phyloP scores from a whole-genome alignment of 1,140 invertebrate species.

The Ephestia elutella region DNA sequence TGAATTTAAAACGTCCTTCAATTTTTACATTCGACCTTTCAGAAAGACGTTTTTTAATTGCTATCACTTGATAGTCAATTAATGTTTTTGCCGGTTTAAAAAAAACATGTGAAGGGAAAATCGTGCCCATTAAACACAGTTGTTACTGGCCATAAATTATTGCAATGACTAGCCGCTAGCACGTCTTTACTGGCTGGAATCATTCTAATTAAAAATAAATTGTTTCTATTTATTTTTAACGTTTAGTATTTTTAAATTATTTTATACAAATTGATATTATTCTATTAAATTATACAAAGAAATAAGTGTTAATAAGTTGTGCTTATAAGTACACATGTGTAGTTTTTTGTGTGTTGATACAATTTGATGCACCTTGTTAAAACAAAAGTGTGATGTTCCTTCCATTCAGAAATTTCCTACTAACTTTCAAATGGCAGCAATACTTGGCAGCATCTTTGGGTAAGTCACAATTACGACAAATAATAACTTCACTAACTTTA shows the following conservation, averaged over 20 bases:
- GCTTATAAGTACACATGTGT: no score
- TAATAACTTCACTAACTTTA: no score
- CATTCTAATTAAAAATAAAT: conserved; percentile 17
- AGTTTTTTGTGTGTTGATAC: background rate
- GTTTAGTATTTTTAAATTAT: no score
- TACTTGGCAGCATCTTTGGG: conserved; percentile 65
- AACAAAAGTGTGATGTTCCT: background rate
- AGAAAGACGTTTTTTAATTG: conserved; percentile 1
- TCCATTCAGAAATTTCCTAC: conserved; percentile 1
- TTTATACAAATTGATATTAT: no score
- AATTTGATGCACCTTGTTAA: background rate
- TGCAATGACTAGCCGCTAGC: conserved; percentile 36
- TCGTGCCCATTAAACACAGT: conserved; percentile 18
- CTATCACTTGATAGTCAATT: conserved; percentile 27
- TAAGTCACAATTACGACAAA: conserved; percentile 29
- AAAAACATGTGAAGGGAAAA: conserved; percentile 54
- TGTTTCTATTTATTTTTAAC: no score
- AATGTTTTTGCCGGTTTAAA: conserved; percentile 25
- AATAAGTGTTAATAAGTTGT: no score
- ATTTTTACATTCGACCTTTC: background rate
- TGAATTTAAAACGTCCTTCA: background rate
- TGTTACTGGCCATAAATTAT: conserved; percentile 37
- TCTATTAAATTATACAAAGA: no score
- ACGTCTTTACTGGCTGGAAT: conserved; percentile 25
- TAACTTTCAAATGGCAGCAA: conserved; percentile 58